These are phyloP conservation scores for Gymnothorax reevesii DNA, from an alignment of 2,797 vertebrate genomes.

Conservation along the genomic window DNA sequence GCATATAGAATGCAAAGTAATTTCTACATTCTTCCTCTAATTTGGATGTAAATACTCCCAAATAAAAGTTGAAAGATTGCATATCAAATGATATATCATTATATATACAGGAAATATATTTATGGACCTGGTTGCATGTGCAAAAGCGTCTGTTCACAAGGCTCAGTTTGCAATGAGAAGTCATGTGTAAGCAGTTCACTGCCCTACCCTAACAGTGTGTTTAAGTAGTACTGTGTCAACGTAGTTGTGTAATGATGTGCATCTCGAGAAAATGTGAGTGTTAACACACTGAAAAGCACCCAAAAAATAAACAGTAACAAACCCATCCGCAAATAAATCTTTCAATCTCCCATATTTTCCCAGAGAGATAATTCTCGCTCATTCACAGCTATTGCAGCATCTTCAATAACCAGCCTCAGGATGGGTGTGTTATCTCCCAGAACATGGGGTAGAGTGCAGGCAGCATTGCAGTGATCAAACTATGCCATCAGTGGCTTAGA, in stretches of 20 bases:
- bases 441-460: constrained; percentile 13
- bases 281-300: not conserved
- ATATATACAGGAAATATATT: too few species aligned
- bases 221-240: not conserved
- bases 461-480: constrained; percentile 13
- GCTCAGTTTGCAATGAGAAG: not conserved
- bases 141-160: not conserved
- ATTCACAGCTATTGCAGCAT: constrained; percentile 16
- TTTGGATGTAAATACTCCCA: too few species aligned
- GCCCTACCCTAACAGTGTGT: not conserved
- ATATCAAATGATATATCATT: too few species aligned
- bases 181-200: not conserved
- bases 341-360: not conserved
- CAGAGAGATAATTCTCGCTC: not conserved
- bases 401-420: constrained; percentile 29
- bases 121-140: too few species aligned
- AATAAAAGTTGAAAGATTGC: too few species aligned
- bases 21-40: too few species aligned
- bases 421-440: constrained; percentile 17
- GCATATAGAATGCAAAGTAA: too few species aligned
- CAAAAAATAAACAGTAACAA: constrained; percentile 41
- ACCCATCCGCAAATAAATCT: not conserved
- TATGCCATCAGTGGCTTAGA: constrained; percentile 1
- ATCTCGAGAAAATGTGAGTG: not conserved
- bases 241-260: not conserved